Percentiles rank a stretch among this genome's conserved stretches.
Conservation (phyloP, 1,140 invertebrate species). For the Drosophila asahinai region DNA sequence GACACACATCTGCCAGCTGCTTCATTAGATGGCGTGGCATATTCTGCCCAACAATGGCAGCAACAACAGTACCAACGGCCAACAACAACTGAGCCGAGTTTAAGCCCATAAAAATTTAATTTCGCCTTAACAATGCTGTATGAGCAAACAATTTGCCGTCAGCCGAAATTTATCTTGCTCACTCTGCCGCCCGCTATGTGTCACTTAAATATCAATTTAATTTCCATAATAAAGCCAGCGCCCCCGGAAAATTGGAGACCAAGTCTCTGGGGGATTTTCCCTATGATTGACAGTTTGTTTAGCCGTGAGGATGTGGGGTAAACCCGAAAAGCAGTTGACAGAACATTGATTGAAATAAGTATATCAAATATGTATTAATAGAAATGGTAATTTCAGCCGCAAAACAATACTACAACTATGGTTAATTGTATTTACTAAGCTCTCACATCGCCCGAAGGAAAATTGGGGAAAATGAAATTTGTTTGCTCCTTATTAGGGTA, state of each 20-base stretch:
- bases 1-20: slow-evolving; percentile 38
- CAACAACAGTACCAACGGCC: slow-evolving; percentile 1
- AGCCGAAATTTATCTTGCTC: slow-evolving; percentile 69
- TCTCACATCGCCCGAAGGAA: slow-evolving; percentile 54
- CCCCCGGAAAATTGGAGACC: slow-evolving; percentile 8
- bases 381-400: slow-evolving; percentile 36
- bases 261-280: slow-evolving; percentile 52
- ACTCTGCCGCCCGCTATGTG: slow-evolving; percentile 47
- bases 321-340: slow-evolving; percentile 54
- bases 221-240: slow-evolving; percentile 75
- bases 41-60: slow-evolving; percentile 29
- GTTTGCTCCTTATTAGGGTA: slow-evolving; percentile 34
- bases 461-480: slow-evolving; percentile 31
- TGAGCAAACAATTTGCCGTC: slow-evolving; percentile 71
- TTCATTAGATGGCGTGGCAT: slow-evolving; percentile 67
- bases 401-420: slow-evolving; percentile 56
- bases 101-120: slow-evolving; percentile 78
- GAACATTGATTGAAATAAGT: slow-evolving; percentile 62
- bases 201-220: slow-evolving; percentile 83
- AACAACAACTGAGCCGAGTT: slow-evolving; percentile 63
- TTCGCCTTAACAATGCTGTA: slow-evolving; percentile 63
- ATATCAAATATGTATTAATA: slow-evolving; percentile 74
- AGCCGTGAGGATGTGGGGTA: slow-evolving; percentile 20
- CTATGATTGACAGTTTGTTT: slow-evolving; percentile 74
- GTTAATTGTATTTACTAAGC: slow-evolving; percentile 75